Evolutionary conservation across 2,113 vertebrate genomes (phyloP).

Genomic region (Platycercus adscitus): DNA sequence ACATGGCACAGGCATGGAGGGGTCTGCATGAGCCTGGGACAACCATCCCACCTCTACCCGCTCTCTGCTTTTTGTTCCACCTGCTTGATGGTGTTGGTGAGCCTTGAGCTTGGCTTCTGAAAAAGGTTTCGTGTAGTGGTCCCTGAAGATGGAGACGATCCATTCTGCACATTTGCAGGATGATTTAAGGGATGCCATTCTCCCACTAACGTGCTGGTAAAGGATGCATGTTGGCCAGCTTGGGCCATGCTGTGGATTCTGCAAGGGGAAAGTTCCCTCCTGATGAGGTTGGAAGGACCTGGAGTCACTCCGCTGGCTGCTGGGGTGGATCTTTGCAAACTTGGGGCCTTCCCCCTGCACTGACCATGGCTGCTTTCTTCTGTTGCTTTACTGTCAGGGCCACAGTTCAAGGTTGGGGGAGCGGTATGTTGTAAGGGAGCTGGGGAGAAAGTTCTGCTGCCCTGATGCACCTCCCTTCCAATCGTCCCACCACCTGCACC

Average conservation of each 20-base stretch:
- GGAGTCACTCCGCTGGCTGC: background rate
- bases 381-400: background rate
- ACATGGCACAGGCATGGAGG: accelerated
- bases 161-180: background rate
- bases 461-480: background rate
- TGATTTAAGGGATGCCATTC: background rate
- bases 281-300: background rate
- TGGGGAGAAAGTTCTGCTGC: background rate
- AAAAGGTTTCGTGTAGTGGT: background rate
- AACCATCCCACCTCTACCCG: accelerated
- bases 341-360: background rate
- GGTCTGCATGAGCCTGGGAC: accelerated
- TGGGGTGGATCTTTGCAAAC: background rate
- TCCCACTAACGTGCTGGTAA: background rate
- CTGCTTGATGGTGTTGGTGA: background rate
- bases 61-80: background rate
- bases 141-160: background rate
- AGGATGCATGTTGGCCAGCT: background rate
- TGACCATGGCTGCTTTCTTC: background rate
- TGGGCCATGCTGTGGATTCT: background rate
- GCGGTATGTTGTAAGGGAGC: background rate
- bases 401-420: slow-evolving; percentile 17
- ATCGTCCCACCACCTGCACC: background rate
- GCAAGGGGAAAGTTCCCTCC: background rate
- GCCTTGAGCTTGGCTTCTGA: background rate